These are phyloP conservation scores for Acrocephalus arundinaceus DNA, from an alignment of 2,113 vertebrate genomes.

Conservation along the genomic window DNA sequence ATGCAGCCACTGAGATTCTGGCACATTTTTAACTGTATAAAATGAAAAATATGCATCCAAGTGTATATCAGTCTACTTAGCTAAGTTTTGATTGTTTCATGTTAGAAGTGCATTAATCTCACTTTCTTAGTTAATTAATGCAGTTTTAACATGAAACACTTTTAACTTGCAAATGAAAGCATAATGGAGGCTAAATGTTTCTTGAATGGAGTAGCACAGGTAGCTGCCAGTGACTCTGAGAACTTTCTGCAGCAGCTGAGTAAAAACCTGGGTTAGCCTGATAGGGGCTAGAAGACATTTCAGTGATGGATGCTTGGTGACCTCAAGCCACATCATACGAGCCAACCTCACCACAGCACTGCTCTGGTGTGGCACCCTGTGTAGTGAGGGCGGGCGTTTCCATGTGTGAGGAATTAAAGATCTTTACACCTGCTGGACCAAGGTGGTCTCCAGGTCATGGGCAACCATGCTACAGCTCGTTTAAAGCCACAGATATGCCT, in stretches of 20 bases:
- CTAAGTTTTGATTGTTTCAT: neutral
- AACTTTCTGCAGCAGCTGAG: neutral
- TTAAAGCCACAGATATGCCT: neutral
- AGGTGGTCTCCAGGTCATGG: neutral
- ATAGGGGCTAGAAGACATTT: neutral
- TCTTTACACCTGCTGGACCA: neutral
- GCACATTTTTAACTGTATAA: neutral
- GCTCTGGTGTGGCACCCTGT: neutral
- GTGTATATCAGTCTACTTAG: neutral
- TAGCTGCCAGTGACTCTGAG: neutral
- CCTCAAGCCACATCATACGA: neutral
- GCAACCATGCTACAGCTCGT: neutral
- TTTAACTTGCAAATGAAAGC: neutral
- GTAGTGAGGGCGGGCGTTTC: accelerated
- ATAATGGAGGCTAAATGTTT: neutral
- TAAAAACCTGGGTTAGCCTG: neutral
- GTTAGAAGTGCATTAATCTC: neutral
- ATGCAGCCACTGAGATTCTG: neutral
- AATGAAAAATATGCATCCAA: neutral
- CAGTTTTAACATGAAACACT: neutral
- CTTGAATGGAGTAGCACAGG: neutral
- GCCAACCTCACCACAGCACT: neutral
- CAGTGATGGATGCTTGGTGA: neutral
- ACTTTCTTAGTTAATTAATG: too few species aligned
- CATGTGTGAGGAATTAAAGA: neutral